These are phyloP conservation scores for Spheniscus mendiculus DNA, from an alignment of 2,113 vertebrate species.

Conservation along the genomic window DNA sequence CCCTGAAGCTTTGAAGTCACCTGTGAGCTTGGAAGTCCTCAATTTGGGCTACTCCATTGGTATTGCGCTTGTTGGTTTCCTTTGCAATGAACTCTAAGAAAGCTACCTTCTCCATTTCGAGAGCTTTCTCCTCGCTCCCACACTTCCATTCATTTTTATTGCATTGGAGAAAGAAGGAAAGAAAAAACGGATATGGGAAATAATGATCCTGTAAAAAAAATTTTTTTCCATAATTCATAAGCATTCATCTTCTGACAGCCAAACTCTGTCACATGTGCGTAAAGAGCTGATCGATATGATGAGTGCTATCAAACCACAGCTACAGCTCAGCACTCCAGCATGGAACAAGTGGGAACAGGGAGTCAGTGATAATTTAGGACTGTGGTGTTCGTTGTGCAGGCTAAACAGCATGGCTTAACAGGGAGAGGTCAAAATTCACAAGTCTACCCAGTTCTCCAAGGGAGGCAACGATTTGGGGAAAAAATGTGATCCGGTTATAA, in stretches of 20 bases:
- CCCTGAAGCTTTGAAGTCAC: not conserved
- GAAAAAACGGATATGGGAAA: not conserved
- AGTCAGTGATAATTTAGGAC: not conserved
- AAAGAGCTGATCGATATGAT: not conserved
- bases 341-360: not conserved
- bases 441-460: not conserved
- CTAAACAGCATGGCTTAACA: not conserved
- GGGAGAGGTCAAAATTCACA: not conserved
- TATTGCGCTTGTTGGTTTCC: not conserved
- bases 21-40: not conserved
- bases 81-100: not conserved
- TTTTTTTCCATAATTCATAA: not conserved
- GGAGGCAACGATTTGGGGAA: not conserved
- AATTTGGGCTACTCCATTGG: not conserved
- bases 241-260: not conserved
- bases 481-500: not conserved
- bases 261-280: accelerated
- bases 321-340: not conserved
- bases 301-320: not conserved
- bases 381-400: not conserved
- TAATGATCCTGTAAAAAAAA: not conserved
- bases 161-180: not conserved
- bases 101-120: not conserved
- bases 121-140: not conserved
- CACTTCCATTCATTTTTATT: not conserved